These are phyloP conservation scores for Craniophora ligustri DNA, from an alignment of 2,888 invertebrate genomes.

Conservation along the genomic window DNA sequence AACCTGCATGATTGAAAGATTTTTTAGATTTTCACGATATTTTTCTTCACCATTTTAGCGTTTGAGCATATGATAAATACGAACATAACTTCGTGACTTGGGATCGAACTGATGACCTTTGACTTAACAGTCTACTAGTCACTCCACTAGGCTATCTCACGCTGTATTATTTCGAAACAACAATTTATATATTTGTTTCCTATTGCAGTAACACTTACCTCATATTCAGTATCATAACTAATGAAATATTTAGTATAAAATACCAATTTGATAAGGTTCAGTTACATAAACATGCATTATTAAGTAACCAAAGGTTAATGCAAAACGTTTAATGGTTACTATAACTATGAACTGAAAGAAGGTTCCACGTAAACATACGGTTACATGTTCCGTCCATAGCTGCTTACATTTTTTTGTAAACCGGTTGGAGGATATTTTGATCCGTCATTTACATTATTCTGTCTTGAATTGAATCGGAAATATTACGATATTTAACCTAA, in stretches of 20 bases:
- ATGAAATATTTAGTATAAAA: constrained; percentile 21
- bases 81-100: too few relatives aligned
- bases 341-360: constrained; percentile 32
- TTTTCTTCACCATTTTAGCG: too few relatives aligned
- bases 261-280: constrained; percentile 18
- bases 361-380: constrained; percentile 27
- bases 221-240: constrained; percentile 10
- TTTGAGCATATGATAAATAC: too few relatives aligned
- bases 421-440: too few relatives aligned
- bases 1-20: too few relatives aligned
- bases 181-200: neutral
- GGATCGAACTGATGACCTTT: too few relatives aligned
- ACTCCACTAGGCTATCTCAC: too few relatives aligned
- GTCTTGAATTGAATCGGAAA: too few relatives aligned
- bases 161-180: neutral
- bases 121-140: too few relatives aligned
- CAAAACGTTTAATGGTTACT: constrained; percentile 18
- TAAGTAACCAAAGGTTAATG: constrained; percentile 29
- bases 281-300: constrained; percentile 24
- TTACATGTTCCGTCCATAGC: neutral
- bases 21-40: neutral
- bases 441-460: too few relatives aligned
- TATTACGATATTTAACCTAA: too few relatives aligned
- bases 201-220: constrained; percentile 5
- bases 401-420: neutral